phyloP scores from a whole-genome alignment of 2,113 vertebrate genomes.

The Chaetorhynchus papuensis region DNA sequence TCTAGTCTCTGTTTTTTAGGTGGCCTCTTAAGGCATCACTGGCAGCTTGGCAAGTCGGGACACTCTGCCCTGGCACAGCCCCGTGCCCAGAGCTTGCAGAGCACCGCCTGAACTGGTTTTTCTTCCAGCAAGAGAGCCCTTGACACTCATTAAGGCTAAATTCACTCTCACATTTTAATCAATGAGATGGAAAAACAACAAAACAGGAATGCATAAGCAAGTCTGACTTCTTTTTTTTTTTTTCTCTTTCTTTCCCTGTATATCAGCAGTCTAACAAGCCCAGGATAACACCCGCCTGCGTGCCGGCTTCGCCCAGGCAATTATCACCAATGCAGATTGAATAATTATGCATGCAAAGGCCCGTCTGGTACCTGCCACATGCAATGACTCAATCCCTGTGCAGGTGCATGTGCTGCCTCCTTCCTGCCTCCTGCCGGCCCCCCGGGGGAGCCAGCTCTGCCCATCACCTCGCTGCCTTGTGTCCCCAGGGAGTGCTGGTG shows the following conservation, averaged over 20 bases:
- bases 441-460: accelerated
- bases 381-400: not conserved
- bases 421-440: not conserved
- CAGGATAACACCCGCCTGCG: not conserved
- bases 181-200: slow-evolving; percentile 34
- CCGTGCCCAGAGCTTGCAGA: accelerated
- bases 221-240: not conserved
- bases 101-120: not conserved
- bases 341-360: not conserved
- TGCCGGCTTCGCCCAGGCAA: not conserved
- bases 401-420: slow-evolving; percentile 1
- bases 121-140: not conserved
- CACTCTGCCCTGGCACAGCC: not conserved
- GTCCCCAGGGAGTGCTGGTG: not conserved
- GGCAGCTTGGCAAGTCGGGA: not conserved
- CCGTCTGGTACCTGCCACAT: slow-evolving; percentile 40
- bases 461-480: accelerated
- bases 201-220: slow-evolving; percentile 22
- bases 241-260: not conserved
- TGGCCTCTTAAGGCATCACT: too few species aligned
- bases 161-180: slow-evolving; percentile 52
- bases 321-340: slow-evolving; percentile 12
- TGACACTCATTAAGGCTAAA: slow-evolving; percentile 27
- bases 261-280: not conserved
- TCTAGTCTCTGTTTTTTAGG: too few species aligned